Percentiles rank a stretch among this genome's conserved stretches.
phyloP scores from a whole-genome alignment of 2,113 vertebrate species.

The Cynocephalus volans region DNA sequence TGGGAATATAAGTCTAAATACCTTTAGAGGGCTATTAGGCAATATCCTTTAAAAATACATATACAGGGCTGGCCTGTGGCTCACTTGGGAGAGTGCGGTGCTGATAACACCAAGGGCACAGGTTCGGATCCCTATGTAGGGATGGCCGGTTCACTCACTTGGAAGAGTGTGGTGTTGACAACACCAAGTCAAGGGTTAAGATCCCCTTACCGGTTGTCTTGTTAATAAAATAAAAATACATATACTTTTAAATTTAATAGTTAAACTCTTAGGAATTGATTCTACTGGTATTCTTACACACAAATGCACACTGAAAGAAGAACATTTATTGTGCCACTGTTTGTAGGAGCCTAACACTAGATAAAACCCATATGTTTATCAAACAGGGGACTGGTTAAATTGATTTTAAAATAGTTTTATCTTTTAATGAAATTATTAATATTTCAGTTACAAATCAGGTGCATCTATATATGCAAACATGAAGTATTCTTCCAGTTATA shows the following conservation, averaged over 20 bases:
- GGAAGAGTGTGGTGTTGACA: too few species aligned
- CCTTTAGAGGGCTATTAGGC: background rate
- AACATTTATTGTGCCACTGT: background rate
- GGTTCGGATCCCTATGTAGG: too few species aligned
- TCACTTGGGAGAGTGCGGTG: too few species aligned
- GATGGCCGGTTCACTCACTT: too few species aligned
- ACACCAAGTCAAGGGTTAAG: too few species aligned
- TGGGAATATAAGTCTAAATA: background rate
- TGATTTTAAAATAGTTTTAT: background rate
- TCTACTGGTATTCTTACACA: background rate
- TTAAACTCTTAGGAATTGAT: background rate
- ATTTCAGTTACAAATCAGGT: background rate
- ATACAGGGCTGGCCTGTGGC: too few species aligned
- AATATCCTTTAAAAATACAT: too few species aligned
- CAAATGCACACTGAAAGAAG: background rate
- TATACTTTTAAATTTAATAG: background rate
- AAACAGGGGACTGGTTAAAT: background rate
- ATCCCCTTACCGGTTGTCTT: too few species aligned
- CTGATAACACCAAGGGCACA: too few species aligned
- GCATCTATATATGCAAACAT: background rate
- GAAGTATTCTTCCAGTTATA: background rate
- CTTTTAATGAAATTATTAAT: background rate
- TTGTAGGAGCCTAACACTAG: background rate
- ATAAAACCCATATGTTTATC: background rate
- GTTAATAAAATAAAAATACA: too few species aligned